Percentiles rank a stretch among this genome's conserved stretches.
Evolutionary conservation across 2,888 invertebrate genomes (phyloP).

Genomic region (Orthosia incerta): DNA sequence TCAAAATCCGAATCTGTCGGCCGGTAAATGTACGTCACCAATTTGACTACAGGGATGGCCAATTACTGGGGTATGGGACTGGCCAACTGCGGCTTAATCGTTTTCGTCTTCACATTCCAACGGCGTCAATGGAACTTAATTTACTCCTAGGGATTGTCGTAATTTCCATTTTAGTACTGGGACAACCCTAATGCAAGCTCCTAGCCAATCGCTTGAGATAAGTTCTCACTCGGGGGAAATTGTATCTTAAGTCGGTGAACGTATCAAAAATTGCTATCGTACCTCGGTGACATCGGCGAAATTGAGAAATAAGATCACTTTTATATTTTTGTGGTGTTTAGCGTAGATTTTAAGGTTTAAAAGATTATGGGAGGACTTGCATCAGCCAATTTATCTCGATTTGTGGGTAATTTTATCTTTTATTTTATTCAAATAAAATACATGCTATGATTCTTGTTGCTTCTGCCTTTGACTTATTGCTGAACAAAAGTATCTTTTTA

Average conservation of each 20-base stretch:
- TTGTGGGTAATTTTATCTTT: neutral
- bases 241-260: conserved; percentile 39
- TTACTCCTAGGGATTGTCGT: conserved; percentile 54
- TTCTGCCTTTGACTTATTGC: neutral
- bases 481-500: neutral
- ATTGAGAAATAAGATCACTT: conserved; percentile 34
- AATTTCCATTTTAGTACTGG: conserved; percentile 50
- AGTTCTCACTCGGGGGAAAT: conserved; percentile 57
- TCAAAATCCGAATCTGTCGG: conserved; percentile 59
- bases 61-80: conserved; percentile 51
- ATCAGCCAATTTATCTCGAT: neutral
- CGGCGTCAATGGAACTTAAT: conserved; percentile 62
- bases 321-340: conserved; percentile 29
- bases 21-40: conserved; percentile 52
- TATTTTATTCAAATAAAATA: neutral
- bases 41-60: conserved; percentile 50
- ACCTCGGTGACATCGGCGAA: conserved; percentile 34
- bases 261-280: conserved; percentile 48
- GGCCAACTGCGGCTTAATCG: conserved; percentile 56
- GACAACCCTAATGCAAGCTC: conserved; percentile 37
- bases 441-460: neutral
- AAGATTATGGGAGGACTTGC: neutral
- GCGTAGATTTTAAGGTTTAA: conserved; percentile 17
- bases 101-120: conserved; percentile 58
- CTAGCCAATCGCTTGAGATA: conserved; percentile 53